Conservation (phyloP, 2,888 invertebrate species). For the Protonemura montana region DNA sequence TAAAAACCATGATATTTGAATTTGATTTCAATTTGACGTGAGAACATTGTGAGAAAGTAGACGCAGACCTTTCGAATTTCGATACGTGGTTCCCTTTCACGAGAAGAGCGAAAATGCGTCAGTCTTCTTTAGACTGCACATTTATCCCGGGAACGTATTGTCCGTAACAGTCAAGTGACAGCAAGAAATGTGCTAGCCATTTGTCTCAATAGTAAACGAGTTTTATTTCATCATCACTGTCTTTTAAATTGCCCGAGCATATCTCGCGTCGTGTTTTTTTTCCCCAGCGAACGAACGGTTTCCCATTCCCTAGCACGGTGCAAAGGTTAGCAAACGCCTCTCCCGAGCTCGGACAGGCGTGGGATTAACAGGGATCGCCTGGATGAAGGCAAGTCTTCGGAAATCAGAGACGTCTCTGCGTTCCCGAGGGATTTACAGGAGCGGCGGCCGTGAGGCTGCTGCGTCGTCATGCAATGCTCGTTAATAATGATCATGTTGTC, state of each 20-base stretch:
- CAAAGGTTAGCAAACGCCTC: neutral
- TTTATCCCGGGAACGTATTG: too few species aligned
- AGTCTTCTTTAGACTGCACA: too few species aligned
- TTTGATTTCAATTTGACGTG: too few species aligned
- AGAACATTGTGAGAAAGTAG: too few species aligned
- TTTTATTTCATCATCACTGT: slow-evolving; percentile 4
- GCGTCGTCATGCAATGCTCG: neutral
- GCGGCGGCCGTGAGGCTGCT: neutral
- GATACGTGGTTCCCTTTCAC: too few species aligned
- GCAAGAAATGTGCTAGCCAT: neutral
- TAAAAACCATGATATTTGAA: too few species aligned
- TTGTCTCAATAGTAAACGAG: neutral
- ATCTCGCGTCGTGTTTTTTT: neutral
- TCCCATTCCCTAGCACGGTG: neutral
- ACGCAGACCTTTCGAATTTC: too few species aligned
- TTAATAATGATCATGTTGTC: neutral
- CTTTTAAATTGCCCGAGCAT: neutral
- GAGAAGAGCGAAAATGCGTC: too few species aligned
- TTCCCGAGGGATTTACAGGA: neutral
- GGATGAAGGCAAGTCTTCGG: neutral
- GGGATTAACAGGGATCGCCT: neutral
- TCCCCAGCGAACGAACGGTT: too few species aligned
- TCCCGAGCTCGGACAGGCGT: neutral
- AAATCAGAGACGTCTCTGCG: neutral
- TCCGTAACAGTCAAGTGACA: neutral